Evolutionary conservation across 2,113 vertebrate species (phyloP), one percentile per base, ranked within the genome.

Genomic region (Scolopax mira): DNA sequence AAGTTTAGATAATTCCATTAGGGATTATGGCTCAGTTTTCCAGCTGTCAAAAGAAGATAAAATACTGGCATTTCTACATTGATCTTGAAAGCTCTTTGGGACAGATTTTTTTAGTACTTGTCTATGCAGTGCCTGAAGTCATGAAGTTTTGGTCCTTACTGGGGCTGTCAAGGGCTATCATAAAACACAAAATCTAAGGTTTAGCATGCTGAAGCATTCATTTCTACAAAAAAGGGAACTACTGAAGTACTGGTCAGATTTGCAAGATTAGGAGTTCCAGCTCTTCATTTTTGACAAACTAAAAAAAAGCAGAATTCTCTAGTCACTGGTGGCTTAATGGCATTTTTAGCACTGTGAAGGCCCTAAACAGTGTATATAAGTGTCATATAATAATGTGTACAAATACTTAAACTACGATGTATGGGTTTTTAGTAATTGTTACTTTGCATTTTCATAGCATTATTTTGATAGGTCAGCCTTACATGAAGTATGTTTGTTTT

Each of bases 1-100:
- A 70, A 67, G 51, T 79, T 71, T 4, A 79, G 31, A 73, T 75
- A 93, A 60, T 80, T 80, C 52, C 57, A 25, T 71, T 80, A 57
- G 48, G 41, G 39, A 74, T 88, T 84, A 64, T 57, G 51, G 33
- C 73, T 96, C n/a, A 18, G 51, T 85, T 95, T 93, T 79, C 44
- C 55, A 86, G 15, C 42, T 94, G 55, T 90, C 75, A 84, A 79
- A 93, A 52, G 62, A 88, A 95, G 90, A 93, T 88, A 84, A 91
- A 92, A 83, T 66, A 44, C 44, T 84, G 65, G 7, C 54, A 54
- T 88, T 94, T 88, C 65, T 80, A 11, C 72, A 35, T 74, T 33
- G 74, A 93, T 94, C 88, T 52, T 86, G 72, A 93, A 91, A 81
- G 46, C 17, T 75, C 65, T 86, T 78, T 65, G 4, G 0, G 75